These are phyloP conservation scores for Hirtodrosophila trivittata DNA, from an alignment of 2,888 invertebrate species.

Conservation along the genomic window DNA sequence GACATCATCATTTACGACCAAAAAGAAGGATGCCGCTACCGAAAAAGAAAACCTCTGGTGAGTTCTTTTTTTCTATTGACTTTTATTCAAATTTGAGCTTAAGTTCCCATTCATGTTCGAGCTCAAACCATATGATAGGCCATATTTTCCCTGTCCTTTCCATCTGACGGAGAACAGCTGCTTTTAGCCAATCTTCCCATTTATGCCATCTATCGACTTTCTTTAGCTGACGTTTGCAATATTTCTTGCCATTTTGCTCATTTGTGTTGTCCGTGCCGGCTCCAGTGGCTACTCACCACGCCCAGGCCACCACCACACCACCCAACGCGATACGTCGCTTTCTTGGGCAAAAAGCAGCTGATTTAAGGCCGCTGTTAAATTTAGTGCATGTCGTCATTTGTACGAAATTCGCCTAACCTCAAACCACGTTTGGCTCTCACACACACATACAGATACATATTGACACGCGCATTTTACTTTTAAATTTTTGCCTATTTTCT, in stretches of 20 bases:
- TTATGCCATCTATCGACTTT: conserved; percentile 40
- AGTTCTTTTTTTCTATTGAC: conserved; percentile 39
- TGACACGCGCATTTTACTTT: conserved; percentile 5
- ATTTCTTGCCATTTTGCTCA: conserved; percentile 10
- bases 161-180: conserved; percentile 34
- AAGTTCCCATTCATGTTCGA: background rate
- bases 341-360: conserved; percentile 49
- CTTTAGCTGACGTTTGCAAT: conserved; percentile 70
- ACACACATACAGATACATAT: conserved; percentile 12
- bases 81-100: too few relatives aligned
- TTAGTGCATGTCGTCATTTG: conserved; percentile 55
- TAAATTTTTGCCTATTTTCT: conserved; percentile 36
- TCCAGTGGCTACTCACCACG: background rate
- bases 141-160: background rate
- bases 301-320: background rate
- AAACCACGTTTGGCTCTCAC: conserved; percentile 50
- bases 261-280: conserved; percentile 20
- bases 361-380: conserved; percentile 39
- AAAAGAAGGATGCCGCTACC: conserved; percentile 82
- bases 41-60: conserved; percentile 83
- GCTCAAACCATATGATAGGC: conserved; percentile 1
- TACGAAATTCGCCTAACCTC: conserved; percentile 52
- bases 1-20: conserved; percentile 82
- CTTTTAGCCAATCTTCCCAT: conserved; percentile 8
- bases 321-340: background rate